phyloP scores from a whole-genome alignment of 2,888 invertebrate genomes.

The Drosophila maculinotata region DNA sequence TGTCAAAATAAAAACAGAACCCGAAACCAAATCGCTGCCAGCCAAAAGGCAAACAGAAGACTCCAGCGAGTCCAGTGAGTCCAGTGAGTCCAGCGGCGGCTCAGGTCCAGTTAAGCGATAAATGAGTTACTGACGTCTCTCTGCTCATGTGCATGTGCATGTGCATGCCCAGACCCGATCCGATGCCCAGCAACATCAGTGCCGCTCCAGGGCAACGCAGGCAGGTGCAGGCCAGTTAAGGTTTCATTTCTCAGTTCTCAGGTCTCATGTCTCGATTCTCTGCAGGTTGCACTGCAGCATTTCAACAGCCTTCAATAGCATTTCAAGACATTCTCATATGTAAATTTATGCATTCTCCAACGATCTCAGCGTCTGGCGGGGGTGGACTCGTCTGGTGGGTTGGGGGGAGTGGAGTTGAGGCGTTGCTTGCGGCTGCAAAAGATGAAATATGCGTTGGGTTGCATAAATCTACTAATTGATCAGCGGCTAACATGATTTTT shows the following conservation, averaged over 20 bases:
- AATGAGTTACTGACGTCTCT: conserved; percentile 78
- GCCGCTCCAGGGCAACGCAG: conserved; percentile 49
- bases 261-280: conserved; percentile 24
- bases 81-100: conserved; percentile 15
- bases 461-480: conserved; percentile 82
- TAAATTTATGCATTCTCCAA: conserved; percentile 76
- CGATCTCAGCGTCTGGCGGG: conserved; percentile 12
- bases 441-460: conserved; percentile 74
- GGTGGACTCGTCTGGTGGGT: conserved; percentile 1
- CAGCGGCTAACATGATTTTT: conserved; percentile 83
- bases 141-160: conserved; percentile 70
- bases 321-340: conserved; percentile 80
- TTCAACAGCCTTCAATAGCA: conserved; percentile 82
- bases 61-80: conserved; percentile 6
- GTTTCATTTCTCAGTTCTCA: conserved; percentile 6
- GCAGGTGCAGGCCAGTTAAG: conserved; percentile 58
- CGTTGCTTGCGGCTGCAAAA: conserved; percentile 46
- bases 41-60: conserved; percentile 5
- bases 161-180: conserved; percentile 58
- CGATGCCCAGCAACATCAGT: conserved; percentile 25
- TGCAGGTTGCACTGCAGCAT: conserved; percentile 71
- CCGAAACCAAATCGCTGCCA: conserved; percentile 32
- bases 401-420: conserved; percentile 14
- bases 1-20: conserved; percentile 73
- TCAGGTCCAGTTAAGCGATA: conserved; percentile 76